Conservation (phyloP, 2,113 vertebrate species). For the Xiphorhynchus elegans region DNA sequence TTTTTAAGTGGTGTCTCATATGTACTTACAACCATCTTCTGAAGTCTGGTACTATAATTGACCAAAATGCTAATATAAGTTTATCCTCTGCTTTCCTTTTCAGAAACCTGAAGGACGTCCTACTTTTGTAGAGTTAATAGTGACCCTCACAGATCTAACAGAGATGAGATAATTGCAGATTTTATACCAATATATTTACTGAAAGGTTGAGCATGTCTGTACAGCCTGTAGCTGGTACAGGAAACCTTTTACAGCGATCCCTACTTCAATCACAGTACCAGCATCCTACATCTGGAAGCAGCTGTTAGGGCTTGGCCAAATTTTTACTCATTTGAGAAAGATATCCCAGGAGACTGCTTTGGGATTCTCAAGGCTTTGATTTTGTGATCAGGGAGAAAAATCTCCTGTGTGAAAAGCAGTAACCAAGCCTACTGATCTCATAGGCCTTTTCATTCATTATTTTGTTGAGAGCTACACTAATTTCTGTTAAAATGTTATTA, state of each 20-base stretch:
- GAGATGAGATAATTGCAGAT: slow-evolving; percentile 57
- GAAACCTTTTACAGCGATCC: not conserved
- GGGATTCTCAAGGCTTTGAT: not conserved
- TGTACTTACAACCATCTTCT: not conserved
- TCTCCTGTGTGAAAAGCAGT: not conserved
- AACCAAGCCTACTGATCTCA: not conserved
- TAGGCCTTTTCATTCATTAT: not conserved
- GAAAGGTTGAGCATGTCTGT: not conserved
- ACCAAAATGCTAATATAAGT: not conserved
- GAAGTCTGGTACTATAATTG: not conserved
- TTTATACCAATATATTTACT: not conserved
- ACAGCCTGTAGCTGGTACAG: not conserved
- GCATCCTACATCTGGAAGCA: not conserved
- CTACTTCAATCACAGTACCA: not conserved
- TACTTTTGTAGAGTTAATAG: slow-evolving; percentile 78
- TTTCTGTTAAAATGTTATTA: not conserved
- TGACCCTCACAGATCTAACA: slow-evolving; percentile 72
- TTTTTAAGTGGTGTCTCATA: not conserved
- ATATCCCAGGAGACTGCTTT: not conserved
- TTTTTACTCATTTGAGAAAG: not conserved
- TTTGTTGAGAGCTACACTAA: not conserved
- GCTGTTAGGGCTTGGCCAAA: not conserved
- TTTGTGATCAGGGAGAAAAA: not conserved
- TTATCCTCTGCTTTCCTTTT: slow-evolving; percentile 14
- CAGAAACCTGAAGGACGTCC: slow-evolving; percentile 84